Evolutionary conservation across 2,888 invertebrate genomes (phyloP).

Genomic region (Hypena proboscidalis): DNA sequence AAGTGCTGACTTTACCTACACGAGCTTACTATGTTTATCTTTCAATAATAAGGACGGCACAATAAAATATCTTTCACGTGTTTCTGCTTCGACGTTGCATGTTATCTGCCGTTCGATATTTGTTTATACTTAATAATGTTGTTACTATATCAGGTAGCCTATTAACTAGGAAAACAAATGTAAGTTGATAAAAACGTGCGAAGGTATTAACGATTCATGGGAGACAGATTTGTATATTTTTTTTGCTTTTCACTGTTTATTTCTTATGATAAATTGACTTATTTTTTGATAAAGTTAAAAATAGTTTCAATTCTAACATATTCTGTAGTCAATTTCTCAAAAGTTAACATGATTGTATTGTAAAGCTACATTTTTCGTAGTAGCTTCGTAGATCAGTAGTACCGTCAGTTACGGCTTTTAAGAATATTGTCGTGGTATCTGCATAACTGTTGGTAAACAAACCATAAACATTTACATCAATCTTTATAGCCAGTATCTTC

Average conservation of each 20-base stretch:
- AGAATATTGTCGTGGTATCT: neutral
- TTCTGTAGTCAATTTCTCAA: no score
- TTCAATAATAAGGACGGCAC: slow-evolving; percentile 23
- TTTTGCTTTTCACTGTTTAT: no score
- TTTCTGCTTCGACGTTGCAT: slow-evolving; percentile 6
- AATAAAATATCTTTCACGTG: slow-evolving; percentile 34
- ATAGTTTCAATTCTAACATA: no score
- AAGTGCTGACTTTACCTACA: slow-evolving; percentile 37
- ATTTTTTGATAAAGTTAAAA: no score
- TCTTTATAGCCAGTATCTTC: no score
- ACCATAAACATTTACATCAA: slow-evolving; percentile 6
- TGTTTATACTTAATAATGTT: slow-evolving; percentile 22
- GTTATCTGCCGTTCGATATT: slow-evolving; percentile 18
- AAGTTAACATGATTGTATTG: no score
- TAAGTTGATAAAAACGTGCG: slow-evolving; percentile 9
- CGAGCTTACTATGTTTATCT: slow-evolving; percentile 29
- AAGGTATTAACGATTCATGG: no score
- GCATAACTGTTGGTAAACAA: slow-evolving; percentile 2
- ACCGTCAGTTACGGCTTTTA: no score
- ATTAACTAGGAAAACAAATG: slow-evolving; percentile 9
- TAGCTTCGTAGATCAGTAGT: no score
- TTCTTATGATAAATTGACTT: no score
- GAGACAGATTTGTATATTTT: no score
- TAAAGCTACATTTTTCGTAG: no score
- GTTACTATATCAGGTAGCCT: slow-evolving; percentile 11